Evolutionary conservation across 2,888 invertebrate genomes (phyloP).

Genomic region (Palloptera scutellata): DNA sequence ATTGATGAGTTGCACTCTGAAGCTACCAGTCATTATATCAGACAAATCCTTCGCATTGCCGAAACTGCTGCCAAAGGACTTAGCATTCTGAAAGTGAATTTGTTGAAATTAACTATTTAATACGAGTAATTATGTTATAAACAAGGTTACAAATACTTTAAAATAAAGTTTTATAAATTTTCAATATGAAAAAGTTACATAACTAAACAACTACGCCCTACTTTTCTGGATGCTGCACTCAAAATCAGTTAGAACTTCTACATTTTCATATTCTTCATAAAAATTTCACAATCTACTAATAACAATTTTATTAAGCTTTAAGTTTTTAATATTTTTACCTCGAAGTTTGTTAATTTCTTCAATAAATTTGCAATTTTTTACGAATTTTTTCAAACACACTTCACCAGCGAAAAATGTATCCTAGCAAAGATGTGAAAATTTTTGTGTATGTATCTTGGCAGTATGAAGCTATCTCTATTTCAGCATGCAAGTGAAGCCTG

Average conservation of each 20-base stretch:
- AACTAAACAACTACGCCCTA: slow-evolving; percentile 17
- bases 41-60: slow-evolving; percentile 61
- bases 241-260: not conserved
- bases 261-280: not conserved
- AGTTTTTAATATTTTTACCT: slow-evolving; percentile 47
- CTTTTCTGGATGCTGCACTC: slow-evolving; percentile 21
- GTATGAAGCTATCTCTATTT: slow-evolving; percentile 28
- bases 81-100: slow-evolving; percentile 51
- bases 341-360: slow-evolving; percentile 61
- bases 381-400: slow-evolving; percentile 49
- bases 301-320: not conserved
- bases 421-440: slow-evolving; percentile 33
- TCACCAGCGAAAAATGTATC: slow-evolving; percentile 50
- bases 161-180: slow-evolving; percentile 16
- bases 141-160: not conserved
- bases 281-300: too few relatives aligned
- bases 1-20: slow-evolving; percentile 76
- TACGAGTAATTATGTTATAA: not conserved
- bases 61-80: slow-evolving; percentile 60
- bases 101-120: not conserved
- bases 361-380: slow-evolving; percentile 63
- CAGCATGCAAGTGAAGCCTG: not conserved
- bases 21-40: slow-evolving; percentile 72
- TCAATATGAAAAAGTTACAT: slow-evolving; percentile 27
- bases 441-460: slow-evolving; percentile 35